Percentiles rank a stretch among this genome's conserved stretches.
Evolutionary conservation across 2,797 vertebrate species (phyloP).

Genomic region (Enteromius mattozi): DNA sequence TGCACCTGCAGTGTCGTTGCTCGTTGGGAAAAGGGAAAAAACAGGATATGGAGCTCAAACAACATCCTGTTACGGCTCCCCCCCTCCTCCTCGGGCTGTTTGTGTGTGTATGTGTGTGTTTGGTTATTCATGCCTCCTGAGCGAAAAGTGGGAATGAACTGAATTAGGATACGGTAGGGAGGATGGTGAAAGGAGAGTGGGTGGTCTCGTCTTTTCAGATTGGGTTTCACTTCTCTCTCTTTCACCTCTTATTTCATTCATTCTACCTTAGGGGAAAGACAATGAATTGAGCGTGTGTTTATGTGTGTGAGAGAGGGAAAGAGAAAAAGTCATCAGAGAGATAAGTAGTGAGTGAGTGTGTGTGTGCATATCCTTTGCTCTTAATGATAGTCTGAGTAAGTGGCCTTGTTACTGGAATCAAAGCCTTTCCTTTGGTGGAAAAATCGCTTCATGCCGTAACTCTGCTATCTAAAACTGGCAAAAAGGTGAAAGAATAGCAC

Average conservation of each 20-base stretch:
- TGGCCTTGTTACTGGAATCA: slow-evolving; percentile 40
- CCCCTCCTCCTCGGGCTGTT: slow-evolving; percentile 55
- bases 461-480: slow-evolving; percentile 3
- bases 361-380: slow-evolving; percentile 35
- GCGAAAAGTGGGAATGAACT: slow-evolving; percentile 65
- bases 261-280: slow-evolving; percentile 13
- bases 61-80: slow-evolving; percentile 74
- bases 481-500: slow-evolving; percentile 28
- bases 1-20: slow-evolving; percentile 72
- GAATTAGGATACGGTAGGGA: slow-evolving; percentile 61
- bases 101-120: slow-evolving; percentile 57
- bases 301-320: not conserved
- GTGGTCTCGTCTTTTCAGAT: slow-evolving; percentile 60
- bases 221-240: slow-evolving; percentile 32
- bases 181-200: slow-evolving; percentile 16
- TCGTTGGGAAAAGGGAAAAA: slow-evolving; percentile 73
- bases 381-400: slow-evolving; percentile 45
- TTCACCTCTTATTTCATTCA: slow-evolving; percentile 36
- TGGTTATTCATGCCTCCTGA: slow-evolving; percentile 59
- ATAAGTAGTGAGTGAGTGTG: slow-evolving; percentile 17
- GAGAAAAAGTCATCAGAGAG: slow-evolving; percentile 13
- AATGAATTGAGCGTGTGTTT: slow-evolving; percentile 30
- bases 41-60: slow-evolving; percentile 77
- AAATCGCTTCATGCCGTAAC: slow-evolving; percentile 10
- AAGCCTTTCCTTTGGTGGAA: slow-evolving; percentile 39